A percentile compares a stretch with the other conserved stretches of the same genome.
Evolutionary conservation across 2,888 invertebrate genomes (phyloP).

Genomic region (Pecten maximus): DNA sequence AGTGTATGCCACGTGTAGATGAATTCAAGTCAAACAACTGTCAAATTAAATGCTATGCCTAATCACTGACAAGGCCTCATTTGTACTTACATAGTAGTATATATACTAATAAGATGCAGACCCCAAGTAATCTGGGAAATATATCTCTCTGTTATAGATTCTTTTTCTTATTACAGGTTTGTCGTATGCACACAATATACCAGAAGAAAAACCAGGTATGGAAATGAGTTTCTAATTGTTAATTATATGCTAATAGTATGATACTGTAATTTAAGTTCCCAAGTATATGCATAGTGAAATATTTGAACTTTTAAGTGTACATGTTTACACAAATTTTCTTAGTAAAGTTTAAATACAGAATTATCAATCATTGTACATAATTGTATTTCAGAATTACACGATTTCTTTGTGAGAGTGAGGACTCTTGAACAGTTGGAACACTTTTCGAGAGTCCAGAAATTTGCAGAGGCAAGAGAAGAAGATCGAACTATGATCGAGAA

Average conservation of each 20-base stretch:
- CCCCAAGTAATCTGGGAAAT: too few species aligned
- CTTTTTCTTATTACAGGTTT: background rate
- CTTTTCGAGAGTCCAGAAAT: constrained; percentile 64
- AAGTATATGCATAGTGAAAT: too few species aligned
- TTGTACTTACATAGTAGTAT: too few species aligned
- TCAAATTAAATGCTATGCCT: too few species aligned
- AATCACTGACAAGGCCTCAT: too few species aligned
- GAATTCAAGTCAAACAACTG: too few species aligned
- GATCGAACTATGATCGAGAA: constrained; percentile 67
- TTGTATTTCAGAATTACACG: constrained; percentile 59
- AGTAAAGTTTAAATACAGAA: too few species aligned
- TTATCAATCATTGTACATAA: background rate
- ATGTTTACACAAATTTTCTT: too few species aligned
- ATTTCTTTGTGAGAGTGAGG: constrained; percentile 69
- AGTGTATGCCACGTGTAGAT: too few species aligned
- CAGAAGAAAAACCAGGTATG: constrained; percentile 33
- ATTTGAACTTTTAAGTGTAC: too few species aligned
- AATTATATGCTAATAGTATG: background rate
- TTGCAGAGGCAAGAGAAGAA: constrained; percentile 69
- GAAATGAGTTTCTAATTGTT: background rate
- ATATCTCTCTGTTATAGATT: background rate
- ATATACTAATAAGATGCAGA: too few species aligned
- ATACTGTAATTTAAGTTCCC: too few species aligned
- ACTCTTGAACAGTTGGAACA: constrained; percentile 73
- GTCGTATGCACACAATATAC: background rate